Base-by-base conservation (phyloP, 2,888 invertebrate genomes). In the Hyles lineata region DNA sequence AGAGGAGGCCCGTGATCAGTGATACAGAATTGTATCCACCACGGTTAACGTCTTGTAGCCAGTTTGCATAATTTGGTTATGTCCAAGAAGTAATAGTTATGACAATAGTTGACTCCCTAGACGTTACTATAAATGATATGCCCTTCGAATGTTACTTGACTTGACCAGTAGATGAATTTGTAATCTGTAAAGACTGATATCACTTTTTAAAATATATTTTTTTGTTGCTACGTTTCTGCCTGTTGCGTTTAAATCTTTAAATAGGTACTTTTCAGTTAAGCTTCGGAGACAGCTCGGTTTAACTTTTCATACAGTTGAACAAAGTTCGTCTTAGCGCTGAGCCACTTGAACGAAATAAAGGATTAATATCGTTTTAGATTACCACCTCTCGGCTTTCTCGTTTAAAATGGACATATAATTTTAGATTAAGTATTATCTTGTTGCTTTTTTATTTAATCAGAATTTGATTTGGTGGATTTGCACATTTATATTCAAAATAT, bases 241-340 rank as follows among this genome's bases (percentile, higher is more conserved):
- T 62, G 62, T 62, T 62, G 19, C 9, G 32, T 43, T 21, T 21
- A 17, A 61, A 61, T 61, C 29, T 61, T 61, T 62, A 15, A 67
- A 67, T 9, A n/a, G n/a, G n/a, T n/a, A 67, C 23, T 67, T 67
- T 17, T 67, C 43, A 67, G 23, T 67, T 50, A 23, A 67, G 76
- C 76, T 82, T 82, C 85, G 86, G 78, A 84, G 88, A 84, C 87
- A 86, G 85, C 82, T 85, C 83, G 85, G 88, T 88, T 87, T 82
- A 88, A 88, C 81, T 82, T 80, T 80, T 79, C 63, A 67, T 67
- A 67, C 9, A 50, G 23, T 50, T 67, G 35, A 63, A 67, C 23
- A 50, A 67, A 67, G 50, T 67, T 67, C 43, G 50, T 43, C 43
- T 50, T 67, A 50, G 23, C 67, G 23, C 23, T 21, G 23, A 50